Conservation (phyloP, 2,888 invertebrate species). For the Synergus itoensis region DNA sequence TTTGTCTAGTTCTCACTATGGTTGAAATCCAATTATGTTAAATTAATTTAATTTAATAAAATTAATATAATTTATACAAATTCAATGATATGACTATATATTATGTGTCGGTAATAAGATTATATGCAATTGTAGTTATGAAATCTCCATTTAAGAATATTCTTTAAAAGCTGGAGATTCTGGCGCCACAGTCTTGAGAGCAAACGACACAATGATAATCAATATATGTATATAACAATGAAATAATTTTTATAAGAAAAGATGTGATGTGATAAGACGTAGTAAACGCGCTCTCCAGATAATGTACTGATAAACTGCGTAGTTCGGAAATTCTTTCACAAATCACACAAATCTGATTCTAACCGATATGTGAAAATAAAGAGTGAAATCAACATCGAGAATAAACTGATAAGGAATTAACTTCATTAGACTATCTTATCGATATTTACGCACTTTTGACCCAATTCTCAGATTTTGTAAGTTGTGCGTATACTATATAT, state of each 20-base stretch:
- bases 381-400: background rate
- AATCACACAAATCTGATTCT: conserved; percentile 16
- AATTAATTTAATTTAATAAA: too few relatives aligned
- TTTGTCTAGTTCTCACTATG: too few relatives aligned
- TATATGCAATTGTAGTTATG: too few relatives aligned
- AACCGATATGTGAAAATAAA: conserved; percentile 8
- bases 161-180: background rate
- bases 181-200: background rate
- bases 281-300: background rate
- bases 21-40: too few relatives aligned
- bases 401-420: conserved; percentile 8
- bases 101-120: too few relatives aligned
- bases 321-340: conserved; percentile 12
- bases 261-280: conserved; percentile 6
- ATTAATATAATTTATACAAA: too few relatives aligned
- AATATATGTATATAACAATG: background rate
- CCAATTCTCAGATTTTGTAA: background rate
- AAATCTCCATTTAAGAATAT: background rate
- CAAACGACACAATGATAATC: background rate
- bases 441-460: conserved; percentile 19
- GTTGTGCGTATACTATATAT: background rate
- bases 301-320: background rate
- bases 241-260: conserved; percentile 5
- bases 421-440: conserved; percentile 17
- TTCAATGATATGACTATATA: too few relatives aligned